Evolutionary conservation across 2,888 invertebrate species (phyloP).

Genomic region (Caenorhabditis sp.): DNA sequence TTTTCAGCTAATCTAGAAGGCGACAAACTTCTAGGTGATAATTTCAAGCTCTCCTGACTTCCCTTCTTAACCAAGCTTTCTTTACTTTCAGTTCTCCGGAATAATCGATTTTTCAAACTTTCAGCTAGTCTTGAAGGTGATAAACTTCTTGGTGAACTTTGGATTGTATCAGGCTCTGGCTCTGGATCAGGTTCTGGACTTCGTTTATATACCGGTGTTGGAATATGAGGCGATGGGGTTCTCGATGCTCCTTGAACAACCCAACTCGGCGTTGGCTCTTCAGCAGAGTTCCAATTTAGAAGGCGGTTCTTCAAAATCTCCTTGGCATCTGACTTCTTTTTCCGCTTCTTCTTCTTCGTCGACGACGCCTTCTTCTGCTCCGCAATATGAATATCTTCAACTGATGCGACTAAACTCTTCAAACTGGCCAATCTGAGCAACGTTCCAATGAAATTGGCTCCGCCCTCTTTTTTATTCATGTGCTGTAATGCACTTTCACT

Average conservation of each 20-base stretch:
- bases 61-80: not conserved
- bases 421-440: slow-evolving; percentile 36
- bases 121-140: not conserved
- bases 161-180: too few relatives aligned
- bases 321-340: not conserved
- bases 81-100: not conserved
- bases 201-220: not conserved
- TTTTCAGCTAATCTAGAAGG: not conserved
- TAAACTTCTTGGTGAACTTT: not conserved
- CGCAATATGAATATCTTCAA: not conserved
- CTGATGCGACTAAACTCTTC: not conserved
- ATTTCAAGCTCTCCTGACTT: too few relatives aligned
- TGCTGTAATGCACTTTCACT: slow-evolving; percentile 24
- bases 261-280: not conserved
- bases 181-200: too few relatives aligned
- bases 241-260: not conserved
- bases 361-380: slow-evolving; percentile 7
- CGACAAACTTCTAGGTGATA: not conserved
- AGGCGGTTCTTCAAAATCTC: not conserved
- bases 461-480: not conserved
- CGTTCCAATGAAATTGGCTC: slow-evolving; percentile 34
- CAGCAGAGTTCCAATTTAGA: not conserved
- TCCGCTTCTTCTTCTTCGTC: slow-evolving; percentile 4
- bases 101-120: not conserved
- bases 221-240: not conserved